A percentile compares a stretch with the other conserved stretches of the same genome.
These are phyloP conservation scores for Camponotus pennsylvanicus DNA, from an alignment of 1,140 invertebrate species.

Conservation along the genomic window DNA sequence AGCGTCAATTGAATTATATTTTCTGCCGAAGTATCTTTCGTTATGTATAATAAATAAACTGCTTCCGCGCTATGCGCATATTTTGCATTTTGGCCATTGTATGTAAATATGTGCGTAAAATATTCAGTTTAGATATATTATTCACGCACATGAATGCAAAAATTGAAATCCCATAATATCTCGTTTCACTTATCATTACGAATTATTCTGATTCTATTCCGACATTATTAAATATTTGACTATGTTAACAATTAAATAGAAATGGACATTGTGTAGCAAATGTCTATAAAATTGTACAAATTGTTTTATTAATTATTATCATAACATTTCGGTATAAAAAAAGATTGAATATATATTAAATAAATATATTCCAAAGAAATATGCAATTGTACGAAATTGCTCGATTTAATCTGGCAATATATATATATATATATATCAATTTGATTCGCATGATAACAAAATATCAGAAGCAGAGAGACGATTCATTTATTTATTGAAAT, in stretches of 20 bases:
- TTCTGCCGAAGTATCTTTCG: neutral
- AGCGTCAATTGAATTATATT: slow-evolving; percentile 3
- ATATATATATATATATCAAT: neutral
- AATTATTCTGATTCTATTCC: slow-evolving; percentile 1
- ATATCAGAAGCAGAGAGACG: slow-evolving; percentile 29
- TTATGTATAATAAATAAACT: slow-evolving; percentile 61
- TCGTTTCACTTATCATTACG: neutral
- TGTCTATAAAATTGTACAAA: slow-evolving; percentile 71
- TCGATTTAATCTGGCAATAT: too few relatives aligned
- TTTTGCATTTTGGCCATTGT: slow-evolving; percentile 75
- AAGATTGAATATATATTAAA: slow-evolving; percentile 4
- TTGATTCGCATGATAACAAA: slow-evolving; percentile 2
- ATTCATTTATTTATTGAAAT: slow-evolving; percentile 26
- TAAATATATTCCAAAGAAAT: neutral
- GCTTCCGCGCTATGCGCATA: slow-evolving; percentile 70
- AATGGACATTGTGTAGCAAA: slow-evolving; percentile 26
- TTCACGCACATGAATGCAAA: slow-evolving; percentile 48
- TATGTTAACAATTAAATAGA: slow-evolving; percentile 42
- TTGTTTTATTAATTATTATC: slow-evolving; percentile 46
- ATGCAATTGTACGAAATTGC: neutral
- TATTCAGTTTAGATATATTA: slow-evolving; percentile 63
- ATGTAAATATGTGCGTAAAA: slow-evolving; percentile 23
- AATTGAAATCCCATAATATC: neutral
- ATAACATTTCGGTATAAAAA: slow-evolving; percentile 67
- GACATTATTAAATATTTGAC: slow-evolving; percentile 20